Percentiles rank a stretch among this genome's conserved stretches.
Evolutionary conservation across 2,797 vertebrate species (phyloP).

Genomic region (Lutjanus argentimaculatus): DNA sequence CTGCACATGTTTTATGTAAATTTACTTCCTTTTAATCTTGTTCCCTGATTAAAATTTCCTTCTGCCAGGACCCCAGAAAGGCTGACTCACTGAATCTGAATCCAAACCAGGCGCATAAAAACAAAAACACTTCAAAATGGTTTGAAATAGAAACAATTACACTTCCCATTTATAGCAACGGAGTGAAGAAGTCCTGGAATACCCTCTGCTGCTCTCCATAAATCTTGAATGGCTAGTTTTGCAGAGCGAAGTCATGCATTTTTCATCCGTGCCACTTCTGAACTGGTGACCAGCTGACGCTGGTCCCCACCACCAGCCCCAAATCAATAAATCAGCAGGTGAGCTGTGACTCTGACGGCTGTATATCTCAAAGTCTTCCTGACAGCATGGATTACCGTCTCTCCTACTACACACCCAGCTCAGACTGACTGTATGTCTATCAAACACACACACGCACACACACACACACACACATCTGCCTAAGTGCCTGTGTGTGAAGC

Average conservation of each 20-base stretch:
- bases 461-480: constrained; percentile 17
- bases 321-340: constrained; percentile 80
- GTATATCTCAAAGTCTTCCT: constrained; percentile 49
- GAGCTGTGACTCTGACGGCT: constrained; percentile 37
- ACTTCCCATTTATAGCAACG: constrained; percentile 10
- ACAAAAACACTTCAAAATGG: constrained; percentile 15
- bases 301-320: constrained; percentile 18
- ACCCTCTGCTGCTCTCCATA: constrained; percentile 42
- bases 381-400: constrained; percentile 48
- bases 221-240: constrained; percentile 63
- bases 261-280: constrained; percentile 60
- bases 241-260: constrained; percentile 62
- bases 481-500: constrained; percentile 21
- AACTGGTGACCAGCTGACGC: constrained; percentile 62
- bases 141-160: constrained; percentile 21
- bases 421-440: not conserved
- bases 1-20: constrained; percentile 19
- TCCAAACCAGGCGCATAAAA: not conserved
- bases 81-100: constrained; percentile 6
- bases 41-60: not conserved
- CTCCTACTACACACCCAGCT: constrained; percentile 3
- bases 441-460: not conserved
- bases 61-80: not conserved
- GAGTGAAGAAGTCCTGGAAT: constrained; percentile 19
- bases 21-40: not conserved